Evolutionary conservation across 2,888 invertebrate genomes (phyloP).

Genomic region (Rhingia campestris): DNA sequence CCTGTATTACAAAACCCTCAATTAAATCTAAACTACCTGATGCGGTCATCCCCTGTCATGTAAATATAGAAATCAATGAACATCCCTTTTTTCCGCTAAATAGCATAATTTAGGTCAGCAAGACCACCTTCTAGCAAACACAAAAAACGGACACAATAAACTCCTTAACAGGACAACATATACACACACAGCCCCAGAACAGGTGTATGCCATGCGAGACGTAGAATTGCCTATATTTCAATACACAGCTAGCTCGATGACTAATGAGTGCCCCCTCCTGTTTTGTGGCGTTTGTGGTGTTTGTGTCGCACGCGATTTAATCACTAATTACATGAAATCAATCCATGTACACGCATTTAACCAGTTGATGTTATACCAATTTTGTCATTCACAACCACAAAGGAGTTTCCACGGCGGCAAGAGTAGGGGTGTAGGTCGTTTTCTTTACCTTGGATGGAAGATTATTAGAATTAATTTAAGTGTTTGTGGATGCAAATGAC

Average conservation of each 20-base stretch:
- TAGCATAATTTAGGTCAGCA: slow-evolving; percentile 54
- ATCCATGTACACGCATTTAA: slow-evolving; percentile 62
- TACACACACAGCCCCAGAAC: slow-evolving; percentile 31
- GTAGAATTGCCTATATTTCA: slow-evolving; percentile 15
- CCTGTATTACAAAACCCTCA: no score
- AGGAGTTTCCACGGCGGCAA: background rate
- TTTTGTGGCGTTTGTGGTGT: slow-evolving; percentile 8
- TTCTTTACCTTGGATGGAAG: background rate
- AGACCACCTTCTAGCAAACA: slow-evolving; percentile 27
- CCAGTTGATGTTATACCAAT: slow-evolving; percentile 47
- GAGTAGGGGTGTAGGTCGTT: background rate
- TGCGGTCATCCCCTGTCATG: slow-evolving; percentile 30
- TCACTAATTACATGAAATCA: slow-evolving; percentile 73
- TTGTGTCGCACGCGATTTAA: slow-evolving; percentile 70
- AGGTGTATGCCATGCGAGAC: slow-evolving; percentile 39
- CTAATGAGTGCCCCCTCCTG: slow-evolving; percentile 34
- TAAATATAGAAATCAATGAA: slow-evolving; percentile 53
- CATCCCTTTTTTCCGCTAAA: slow-evolving; percentile 43
- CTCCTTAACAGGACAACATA: slow-evolving; percentile 31
- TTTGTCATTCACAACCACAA: slow-evolving; percentile 4
- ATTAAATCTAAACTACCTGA: no score
- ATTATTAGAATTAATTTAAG: slow-evolving; percentile 27
- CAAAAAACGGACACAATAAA: slow-evolving; percentile 15
- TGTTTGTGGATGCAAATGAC: background rate
- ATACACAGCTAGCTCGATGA: slow-evolving; percentile 38